Evolutionary conservation across 1,140 invertebrate species (phyloP).

Genomic region (Magallana angulata): DNA sequence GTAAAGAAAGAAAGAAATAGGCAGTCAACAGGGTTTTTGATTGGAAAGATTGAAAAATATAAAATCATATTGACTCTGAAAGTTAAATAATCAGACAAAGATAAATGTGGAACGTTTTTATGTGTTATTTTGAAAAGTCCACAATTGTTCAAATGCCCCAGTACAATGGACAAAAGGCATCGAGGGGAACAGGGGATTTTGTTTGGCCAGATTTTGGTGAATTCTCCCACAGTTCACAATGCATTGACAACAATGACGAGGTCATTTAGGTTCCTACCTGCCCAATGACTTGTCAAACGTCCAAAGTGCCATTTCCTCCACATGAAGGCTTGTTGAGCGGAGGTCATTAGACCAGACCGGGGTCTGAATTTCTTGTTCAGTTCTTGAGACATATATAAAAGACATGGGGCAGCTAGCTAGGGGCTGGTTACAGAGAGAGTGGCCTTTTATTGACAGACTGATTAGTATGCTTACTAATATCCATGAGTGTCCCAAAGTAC

Average conservation of each 20-base stretch:
- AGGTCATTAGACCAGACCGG: not conserved
- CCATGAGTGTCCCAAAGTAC: too few species aligned
- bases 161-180: not conserved
- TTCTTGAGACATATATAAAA: not conserved
- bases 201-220: constrained; percentile 21
- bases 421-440: too few species aligned
- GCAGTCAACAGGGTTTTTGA: not conserved
- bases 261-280: constrained; percentile 26
- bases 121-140: not conserved
- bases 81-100: constrained; percentile 15
- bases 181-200: not conserved
- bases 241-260: not conserved
- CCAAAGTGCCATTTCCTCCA: constrained; percentile 18
- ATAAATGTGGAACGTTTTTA: not conserved
- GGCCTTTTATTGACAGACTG: too few species aligned
- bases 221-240: constrained; percentile 30
- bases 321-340: not conserved
- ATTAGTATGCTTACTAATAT: too few species aligned
- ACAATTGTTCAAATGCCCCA: not conserved
- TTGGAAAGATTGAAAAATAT: not conserved
- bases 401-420: not conserved
- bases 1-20: constrained; percentile 5
- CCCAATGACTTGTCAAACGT: constrained; percentile 27
- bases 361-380: constrained; percentile 17
- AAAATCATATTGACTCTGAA: not conserved